Conservation (phyloP, 2,888 invertebrate species). For the Micoletzkya japonica region DNA sequence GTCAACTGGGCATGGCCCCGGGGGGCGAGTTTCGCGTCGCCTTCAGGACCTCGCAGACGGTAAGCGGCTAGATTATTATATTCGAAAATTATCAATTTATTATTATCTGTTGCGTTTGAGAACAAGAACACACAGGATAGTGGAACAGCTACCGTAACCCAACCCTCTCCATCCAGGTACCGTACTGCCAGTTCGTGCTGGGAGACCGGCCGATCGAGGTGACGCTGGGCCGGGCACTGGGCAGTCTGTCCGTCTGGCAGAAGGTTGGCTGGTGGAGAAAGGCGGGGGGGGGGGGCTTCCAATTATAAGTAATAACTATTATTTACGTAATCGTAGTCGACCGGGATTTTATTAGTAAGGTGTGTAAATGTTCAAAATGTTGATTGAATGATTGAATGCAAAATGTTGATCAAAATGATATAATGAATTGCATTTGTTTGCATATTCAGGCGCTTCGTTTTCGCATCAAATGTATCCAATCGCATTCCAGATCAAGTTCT, state of each 20-base stretch:
- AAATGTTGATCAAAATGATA: no score
- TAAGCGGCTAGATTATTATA: neutral
- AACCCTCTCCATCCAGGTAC: slow-evolving; percentile 14
- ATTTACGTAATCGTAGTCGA: no score
- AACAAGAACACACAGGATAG: neutral
- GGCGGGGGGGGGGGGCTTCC: no score
- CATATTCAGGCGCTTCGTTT: neutral
- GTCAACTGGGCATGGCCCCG: slow-evolving; percentile 94
- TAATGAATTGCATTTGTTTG: slow-evolving; percentile 1
- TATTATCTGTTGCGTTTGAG: neutral
- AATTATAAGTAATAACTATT: no score
- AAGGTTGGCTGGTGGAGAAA: no score
- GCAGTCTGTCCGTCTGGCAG: slow-evolving; percentile 85
- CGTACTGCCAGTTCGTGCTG: slow-evolving; percentile 81
- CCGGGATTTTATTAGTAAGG: no score
- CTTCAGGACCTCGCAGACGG: slow-evolving; percentile 66
- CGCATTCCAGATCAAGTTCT: slow-evolving; percentile 55
- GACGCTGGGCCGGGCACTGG: slow-evolving; percentile 85
- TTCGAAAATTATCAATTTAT: no score
- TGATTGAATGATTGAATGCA: slow-evolving; percentile 65
- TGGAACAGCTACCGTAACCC: neutral
- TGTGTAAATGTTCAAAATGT: neutral
- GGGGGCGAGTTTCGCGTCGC: slow-evolving; percentile 96
- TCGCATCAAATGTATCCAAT: no score
- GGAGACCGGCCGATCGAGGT: slow-evolving; percentile 81